Percentiles rank a stretch among this genome's conserved stretches.
Evolutionary conservation across 2,797 vertebrate genomes (phyloP).

Genomic region (Notamacropus eugenii): DNA sequence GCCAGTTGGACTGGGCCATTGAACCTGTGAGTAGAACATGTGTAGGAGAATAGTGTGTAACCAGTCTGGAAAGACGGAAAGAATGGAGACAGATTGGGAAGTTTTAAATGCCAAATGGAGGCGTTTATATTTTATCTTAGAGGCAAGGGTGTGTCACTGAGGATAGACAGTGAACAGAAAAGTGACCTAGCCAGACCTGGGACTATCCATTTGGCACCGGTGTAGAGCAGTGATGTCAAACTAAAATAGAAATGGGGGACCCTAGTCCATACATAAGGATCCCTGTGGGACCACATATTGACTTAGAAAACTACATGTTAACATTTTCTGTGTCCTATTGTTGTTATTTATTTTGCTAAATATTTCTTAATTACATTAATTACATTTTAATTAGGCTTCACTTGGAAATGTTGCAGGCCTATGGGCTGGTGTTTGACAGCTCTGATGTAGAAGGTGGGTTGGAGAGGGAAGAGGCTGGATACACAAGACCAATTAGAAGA

Average conservation of each 20-base stretch:
- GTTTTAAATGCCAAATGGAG: not conserved
- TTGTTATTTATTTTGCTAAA: not conserved
- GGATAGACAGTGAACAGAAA: not conserved
- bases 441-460: not conserved
- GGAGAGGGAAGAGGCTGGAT: not conserved
- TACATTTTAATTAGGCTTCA: not conserved
- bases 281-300: not conserved
- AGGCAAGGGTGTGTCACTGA: not conserved
- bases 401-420: not conserved
- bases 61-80: not conserved
- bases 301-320: not conserved
- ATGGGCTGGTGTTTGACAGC: not conserved
- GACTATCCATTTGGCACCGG: not conserved
- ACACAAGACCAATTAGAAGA: not conserved
- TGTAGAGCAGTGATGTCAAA: not conserved
- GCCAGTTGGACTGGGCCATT: not conserved
- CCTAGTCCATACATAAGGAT: not conserved
- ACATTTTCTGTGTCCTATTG: not conserved
- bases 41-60: not conserved
- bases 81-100: not conserved
- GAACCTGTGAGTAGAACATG: not conserved
- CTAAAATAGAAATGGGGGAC: not conserved
- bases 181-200: not conserved
- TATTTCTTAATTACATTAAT: not conserved
- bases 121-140: not conserved